These are phyloP conservation scores for Megaustenia siamemsis DNA, from an alignment of 2,888 invertebrate genomes.

Conservation along the genomic window DNA sequence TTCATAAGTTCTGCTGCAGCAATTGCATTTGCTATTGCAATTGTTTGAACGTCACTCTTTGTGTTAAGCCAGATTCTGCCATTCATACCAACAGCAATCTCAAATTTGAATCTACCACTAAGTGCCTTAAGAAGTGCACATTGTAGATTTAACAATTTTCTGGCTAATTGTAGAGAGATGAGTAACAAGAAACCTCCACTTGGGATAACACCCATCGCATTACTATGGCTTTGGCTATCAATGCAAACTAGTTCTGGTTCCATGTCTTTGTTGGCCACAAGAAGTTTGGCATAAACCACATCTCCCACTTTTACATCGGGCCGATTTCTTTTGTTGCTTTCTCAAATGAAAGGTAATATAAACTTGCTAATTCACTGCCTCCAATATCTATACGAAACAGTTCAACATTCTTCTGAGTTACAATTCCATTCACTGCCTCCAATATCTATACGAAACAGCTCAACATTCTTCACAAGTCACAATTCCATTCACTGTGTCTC, in stretches of 20 bases:
- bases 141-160: constrained; percentile 85
- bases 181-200: constrained; percentile 75
- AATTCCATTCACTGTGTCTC: constrained; percentile 92
- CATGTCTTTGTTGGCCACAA: constrained; percentile 92
- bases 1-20: constrained; percentile 76
- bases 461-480: constrained; percentile 90
- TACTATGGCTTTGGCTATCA: constrained; percentile 88
- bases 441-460: constrained; percentile 92
- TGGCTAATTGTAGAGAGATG: constrained; percentile 85
- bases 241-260: constrained; percentile 96
- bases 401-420: constrained; percentile 91
- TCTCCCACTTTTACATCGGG: constrained; percentile 91
- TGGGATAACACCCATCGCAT: constrained; percentile 79
- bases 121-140: constrained; percentile 86
- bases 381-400: constrained; percentile 93
- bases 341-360: constrained; percentile 94
- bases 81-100: constrained; percentile 95
- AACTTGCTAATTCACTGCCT: constrained; percentile 88
- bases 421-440: no score
- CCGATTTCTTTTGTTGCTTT: constrained; percentile 94
- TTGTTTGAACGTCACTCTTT: constrained; percentile 85
- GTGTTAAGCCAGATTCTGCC: constrained; percentile 92
- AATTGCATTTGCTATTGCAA: constrained; percentile 90
- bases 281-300: constrained; percentile 89
- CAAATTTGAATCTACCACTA: constrained; percentile 90